Evolutionary conservation across 64 coral and sea anemone genomes (phyloP), one percentile per base, ranked within the genome.

Genomic region (Cladopsammia gracilis): DNA sequence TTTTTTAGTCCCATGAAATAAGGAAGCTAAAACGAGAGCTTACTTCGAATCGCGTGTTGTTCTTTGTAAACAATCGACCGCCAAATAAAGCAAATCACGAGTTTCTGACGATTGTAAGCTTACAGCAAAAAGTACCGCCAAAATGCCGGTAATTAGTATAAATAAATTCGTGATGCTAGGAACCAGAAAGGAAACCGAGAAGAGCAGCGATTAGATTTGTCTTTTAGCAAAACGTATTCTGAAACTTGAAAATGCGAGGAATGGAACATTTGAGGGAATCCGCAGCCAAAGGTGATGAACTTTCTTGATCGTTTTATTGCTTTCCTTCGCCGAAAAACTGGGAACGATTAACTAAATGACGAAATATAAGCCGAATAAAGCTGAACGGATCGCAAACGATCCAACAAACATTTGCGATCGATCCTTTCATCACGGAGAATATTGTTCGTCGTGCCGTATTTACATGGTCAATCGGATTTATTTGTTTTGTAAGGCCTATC

Each of bases 41-140:
- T 9, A 14, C 4, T 16, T 5, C 14, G 72, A 50, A 48, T 19
- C 14, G 10, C 7, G 72, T 20, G 14, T 75, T 50, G 15, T 75
- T 4, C 1, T 0, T 5, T 75, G 72, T 48, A 45, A 75, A 75
- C 44, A 75, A 75, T 9, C 6, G 13, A 50, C 72, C 44, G 72
- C 46, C 72, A 75, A 75, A 75, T 73, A 9, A 14, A 14, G 53
- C 70, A 25, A 73, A 26, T 75, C 72, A 75, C 72, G 46, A 75
- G 72, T 75, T 3, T 3, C 15, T 43, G 43, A 50, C 46, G 46
- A 20, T 49, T 5, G 25, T 13, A 12, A 34, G 9, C 24, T 48
- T 18, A 50, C 3, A 48, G 48, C 15, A 45, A 50, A 48, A 73
- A 16, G 47, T 6, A 48, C 13, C 15, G 72, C 47, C 5, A 13